Conservation (phyloP, 2,888 invertebrate genomes). For the Cancer borealis region DNA sequence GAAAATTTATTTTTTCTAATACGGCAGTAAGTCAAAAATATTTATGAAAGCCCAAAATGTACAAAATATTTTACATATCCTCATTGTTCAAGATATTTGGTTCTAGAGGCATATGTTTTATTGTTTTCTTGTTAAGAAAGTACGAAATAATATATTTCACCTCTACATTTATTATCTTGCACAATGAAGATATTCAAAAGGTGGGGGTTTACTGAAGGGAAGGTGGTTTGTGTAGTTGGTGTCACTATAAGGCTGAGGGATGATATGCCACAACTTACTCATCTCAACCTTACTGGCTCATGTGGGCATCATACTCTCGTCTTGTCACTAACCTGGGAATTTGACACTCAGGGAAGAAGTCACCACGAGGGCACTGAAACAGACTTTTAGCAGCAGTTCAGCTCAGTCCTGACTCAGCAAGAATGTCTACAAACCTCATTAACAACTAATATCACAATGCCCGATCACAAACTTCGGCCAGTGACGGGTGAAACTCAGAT, state of each 20-base stretch:
- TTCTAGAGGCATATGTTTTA: conserved; percentile 26
- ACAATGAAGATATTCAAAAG: conserved; percentile 43
- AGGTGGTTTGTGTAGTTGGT: conserved; percentile 57
- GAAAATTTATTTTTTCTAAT: background rate
- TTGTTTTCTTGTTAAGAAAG: conserved; percentile 29
- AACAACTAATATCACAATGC: conserved; percentile 46
- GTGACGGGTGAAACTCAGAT: conserved; percentile 21
- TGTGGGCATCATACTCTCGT: conserved; percentile 59
- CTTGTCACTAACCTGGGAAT: conserved; percentile 63
- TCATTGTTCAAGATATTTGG: conserved; percentile 49
- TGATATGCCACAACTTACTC: conserved; percentile 74
- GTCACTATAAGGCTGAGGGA: conserved; percentile 71
- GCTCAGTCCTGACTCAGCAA: conserved; percentile 29
- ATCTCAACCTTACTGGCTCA: conserved; percentile 71
- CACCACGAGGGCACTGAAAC: conserved; percentile 47
- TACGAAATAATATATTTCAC: conserved; percentile 46
- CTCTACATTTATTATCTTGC: background rate
- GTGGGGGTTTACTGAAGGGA: conserved; percentile 49
- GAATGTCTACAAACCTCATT: conserved; percentile 50
- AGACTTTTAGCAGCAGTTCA: conserved; percentile 51
- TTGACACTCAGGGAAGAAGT: conserved; percentile 73
- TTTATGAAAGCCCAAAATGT: conserved; percentile 27
- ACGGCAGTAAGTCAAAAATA: conserved; percentile 38
- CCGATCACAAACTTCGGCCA: background rate
- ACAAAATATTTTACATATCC: conserved; percentile 15